Evolutionary conservation across 1,140 invertebrate genomes (phyloP).

Genomic region (Drosophila sechellia): DNA sequence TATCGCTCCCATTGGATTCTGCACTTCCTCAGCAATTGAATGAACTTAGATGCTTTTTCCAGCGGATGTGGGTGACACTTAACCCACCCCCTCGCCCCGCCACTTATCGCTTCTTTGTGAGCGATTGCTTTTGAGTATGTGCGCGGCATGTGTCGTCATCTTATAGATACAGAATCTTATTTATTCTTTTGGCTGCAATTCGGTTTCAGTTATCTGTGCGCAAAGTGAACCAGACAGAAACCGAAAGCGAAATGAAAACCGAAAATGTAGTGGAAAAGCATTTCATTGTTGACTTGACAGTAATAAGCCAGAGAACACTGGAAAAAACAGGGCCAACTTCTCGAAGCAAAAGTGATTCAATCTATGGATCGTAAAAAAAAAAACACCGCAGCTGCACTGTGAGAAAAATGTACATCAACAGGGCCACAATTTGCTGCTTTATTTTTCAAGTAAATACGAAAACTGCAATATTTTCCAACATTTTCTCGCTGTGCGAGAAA

Average conservation of each 20-base stretch:
- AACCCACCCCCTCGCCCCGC: background rate
- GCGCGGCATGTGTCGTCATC: constrained; percentile 43
- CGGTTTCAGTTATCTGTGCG: constrained; percentile 14
- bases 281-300: constrained; percentile 22
- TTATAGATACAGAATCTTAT: constrained; percentile 45
- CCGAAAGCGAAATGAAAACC: background rate
- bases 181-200: constrained; percentile 43
- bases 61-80: constrained; percentile 37
- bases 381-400: background rate
- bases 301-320: constrained; percentile 27
- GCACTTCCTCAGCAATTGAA: constrained; percentile 41
- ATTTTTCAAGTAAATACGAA: too few relatives aligned
- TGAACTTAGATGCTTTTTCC: constrained; percentile 10
- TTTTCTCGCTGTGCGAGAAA: background rate
- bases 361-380: background rate
- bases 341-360: constrained; percentile 7
- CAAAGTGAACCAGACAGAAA: constrained; percentile 34
- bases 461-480: too few relatives aligned
- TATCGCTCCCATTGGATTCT: constrained; percentile 24
- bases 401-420: too few relatives aligned
- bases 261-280: constrained; percentile 31
- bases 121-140: background rate
- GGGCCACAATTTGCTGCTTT: too few relatives aligned
- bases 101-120: constrained; percentile 9
- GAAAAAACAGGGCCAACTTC: background rate